phyloP scores from a whole-genome alignment of 1,140 invertebrate species.

The Drosophila serrata region DNA sequence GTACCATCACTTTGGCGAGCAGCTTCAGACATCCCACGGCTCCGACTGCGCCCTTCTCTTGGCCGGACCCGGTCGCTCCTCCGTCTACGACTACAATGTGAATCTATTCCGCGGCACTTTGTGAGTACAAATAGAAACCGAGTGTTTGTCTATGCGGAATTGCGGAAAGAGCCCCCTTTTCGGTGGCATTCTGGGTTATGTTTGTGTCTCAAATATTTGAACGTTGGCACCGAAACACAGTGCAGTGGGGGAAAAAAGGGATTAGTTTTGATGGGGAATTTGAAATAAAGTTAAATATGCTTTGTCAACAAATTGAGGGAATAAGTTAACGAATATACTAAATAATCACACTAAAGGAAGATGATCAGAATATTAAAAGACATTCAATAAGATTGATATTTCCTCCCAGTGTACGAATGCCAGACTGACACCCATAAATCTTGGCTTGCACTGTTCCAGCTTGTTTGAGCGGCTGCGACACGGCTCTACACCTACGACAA shows the following conservation, averaged over 20 bases:
- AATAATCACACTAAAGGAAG: not conserved
- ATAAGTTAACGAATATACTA: no score
- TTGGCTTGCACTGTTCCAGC: constrained; percentile 22
- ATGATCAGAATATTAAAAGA: not conserved
- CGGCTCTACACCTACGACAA: constrained; percentile 66
- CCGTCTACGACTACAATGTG: constrained; percentile 92
- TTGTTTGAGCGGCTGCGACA: constrained; percentile 52
- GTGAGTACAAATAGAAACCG: constrained; percentile 87
- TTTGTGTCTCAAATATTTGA: constrained; percentile 61
- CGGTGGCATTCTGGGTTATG: constrained; percentile 59
- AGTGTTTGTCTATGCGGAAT: constrained; percentile 6
- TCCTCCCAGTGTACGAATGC: constrained; percentile 15
- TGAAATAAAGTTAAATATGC: not conserved
- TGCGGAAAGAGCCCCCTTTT: constrained; percentile 23
- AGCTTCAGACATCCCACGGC: constrained; percentile 75
- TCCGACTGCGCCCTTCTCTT: constrained; percentile 91
- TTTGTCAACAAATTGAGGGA: not conserved
- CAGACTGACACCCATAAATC: constrained; percentile 32
- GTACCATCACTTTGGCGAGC: constrained; percentile 78
- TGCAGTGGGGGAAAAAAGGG: constrained; percentile 6
- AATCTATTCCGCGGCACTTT: constrained; percentile 90
- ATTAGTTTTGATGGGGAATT: not conserved
- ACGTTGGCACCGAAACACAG: constrained; percentile 41
- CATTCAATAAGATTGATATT: not conserved
- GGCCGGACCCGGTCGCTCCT: constrained; percentile 90